Conservation (phyloP, 2,888 invertebrate genomes). For the Polymixis flavicincta region DNA sequence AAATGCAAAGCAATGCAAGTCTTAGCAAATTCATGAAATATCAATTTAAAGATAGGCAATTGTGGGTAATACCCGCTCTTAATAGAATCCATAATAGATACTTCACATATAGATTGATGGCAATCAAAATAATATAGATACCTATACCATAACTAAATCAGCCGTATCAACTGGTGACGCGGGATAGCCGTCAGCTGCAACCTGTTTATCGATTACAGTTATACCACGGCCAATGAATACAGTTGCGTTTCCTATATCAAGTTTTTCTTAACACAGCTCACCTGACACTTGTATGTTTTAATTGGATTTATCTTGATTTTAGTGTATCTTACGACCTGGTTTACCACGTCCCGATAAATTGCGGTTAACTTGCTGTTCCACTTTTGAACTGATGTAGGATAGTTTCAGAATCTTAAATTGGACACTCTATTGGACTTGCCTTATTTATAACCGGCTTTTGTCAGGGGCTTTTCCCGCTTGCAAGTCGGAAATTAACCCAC, state of each 20-base stretch:
- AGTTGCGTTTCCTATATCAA: slow-evolving; percentile 44
- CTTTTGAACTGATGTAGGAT: neutral
- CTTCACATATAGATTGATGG: no score
- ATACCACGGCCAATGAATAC: slow-evolving; percentile 63
- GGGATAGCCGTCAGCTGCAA: slow-evolving; percentile 56
- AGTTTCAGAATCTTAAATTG: no score
- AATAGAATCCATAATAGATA: neutral
- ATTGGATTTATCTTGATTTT: slow-evolving; percentile 42
- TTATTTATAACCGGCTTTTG: no score
- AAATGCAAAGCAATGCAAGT: no score
- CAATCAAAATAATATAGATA: neutral
- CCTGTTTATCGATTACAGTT: slow-evolving; percentile 73
- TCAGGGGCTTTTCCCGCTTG: no score
- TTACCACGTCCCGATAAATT: neutral
- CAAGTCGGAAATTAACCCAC: no score
- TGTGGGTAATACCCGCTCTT: neutral
- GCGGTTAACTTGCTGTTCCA: neutral
- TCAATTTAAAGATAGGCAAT: no score
- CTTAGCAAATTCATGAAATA: no score
- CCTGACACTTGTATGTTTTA: slow-evolving; percentile 18
- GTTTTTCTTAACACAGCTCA: slow-evolving; percentile 41
- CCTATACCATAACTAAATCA: neutral
- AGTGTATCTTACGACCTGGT: neutral
- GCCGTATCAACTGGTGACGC: slow-evolving; percentile 21
- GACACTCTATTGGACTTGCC: no score